Evolutionary conservation across 2,113 vertebrate species (phyloP).

Genomic region (Brienomyrus brachyistius): DNA sequence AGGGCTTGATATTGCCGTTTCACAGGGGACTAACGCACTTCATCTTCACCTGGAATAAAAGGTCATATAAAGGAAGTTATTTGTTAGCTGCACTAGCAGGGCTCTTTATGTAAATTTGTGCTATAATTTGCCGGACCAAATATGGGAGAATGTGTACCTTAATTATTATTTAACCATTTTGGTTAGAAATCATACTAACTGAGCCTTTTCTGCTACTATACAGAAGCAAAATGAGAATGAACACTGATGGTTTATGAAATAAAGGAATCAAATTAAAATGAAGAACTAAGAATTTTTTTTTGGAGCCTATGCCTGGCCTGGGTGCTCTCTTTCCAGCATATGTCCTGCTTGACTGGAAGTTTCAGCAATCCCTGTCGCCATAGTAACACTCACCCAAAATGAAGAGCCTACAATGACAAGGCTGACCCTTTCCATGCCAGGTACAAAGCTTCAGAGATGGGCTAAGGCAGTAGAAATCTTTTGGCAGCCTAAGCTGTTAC

Average conservation of each 20-base stretch:
- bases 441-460: not conserved
- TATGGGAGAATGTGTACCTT: not conserved
- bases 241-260: not conserved
- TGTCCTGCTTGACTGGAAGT: not conserved
- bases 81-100: not conserved
- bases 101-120: not conserved
- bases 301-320: not conserved
- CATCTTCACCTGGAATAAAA: not conserved
- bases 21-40: not conserved
- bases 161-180: not conserved
- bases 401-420: not conserved
- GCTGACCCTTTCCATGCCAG: not conserved
- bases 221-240: not conserved
- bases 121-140: not conserved
- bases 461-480: not conserved
- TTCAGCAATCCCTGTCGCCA: not conserved
- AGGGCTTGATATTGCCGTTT: not conserved
- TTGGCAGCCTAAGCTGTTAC: not conserved
- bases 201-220: not conserved
- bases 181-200: not conserved
- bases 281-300: not conserved
- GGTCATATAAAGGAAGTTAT: not conserved
- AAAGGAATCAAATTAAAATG: not conserved
- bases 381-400: not conserved
- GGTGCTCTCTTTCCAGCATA: not conserved